Base-by-base conservation (phyloP, 1,140 invertebrate species). In the Ceratoteleas bidentatus region DNA sequence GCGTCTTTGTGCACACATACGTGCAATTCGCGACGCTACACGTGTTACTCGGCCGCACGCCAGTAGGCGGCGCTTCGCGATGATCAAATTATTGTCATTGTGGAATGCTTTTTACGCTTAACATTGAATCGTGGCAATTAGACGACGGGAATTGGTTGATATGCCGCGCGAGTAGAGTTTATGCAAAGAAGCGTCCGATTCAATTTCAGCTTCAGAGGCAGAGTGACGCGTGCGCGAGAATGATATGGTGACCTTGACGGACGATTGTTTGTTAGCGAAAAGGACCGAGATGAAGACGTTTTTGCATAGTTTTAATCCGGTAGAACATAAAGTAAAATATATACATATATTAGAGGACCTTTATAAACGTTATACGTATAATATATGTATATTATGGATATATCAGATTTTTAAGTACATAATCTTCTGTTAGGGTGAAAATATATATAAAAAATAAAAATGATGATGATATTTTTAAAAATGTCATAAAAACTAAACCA, bases 21-120 rank as follows among this genome's bases (percentile, higher is more conserved):
- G 38, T 40, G 57, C 47, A 34, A 24, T 24, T 24, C 24, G 0
- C 13, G 0, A 16, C 38, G 54, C 32, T 76, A 50, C 74, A 77
- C 64, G 65, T 64, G 74, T 77, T 56, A 38, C 3, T 69, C 74
- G 13, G 10, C 56, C 6, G 16, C 57, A 33, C 36, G 49, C 64
- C 64, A 62, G 73, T 62, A 68, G 65, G 65, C 52, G 58, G 74
- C 74, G 74, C 74, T 77, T 45, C 10, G n/a, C 43, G 52, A 65
- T 78, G 15, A 78, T 78, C 66, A 78, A 78, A 70, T 69, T 64
- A 52, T 78, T 70, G 66, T 65, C 66, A 78, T 76, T 68, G 73
- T 76, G 68, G 61, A 68, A 76, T 68, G 64, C 62, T 68, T 76
- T 75, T 75, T 75, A 60, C 56, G 60, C 61, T 76, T 61, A 68